Evolutionary conservation across 2,113 vertebrate species (phyloP).

Genomic region (Corydoras maculifer): DNA sequence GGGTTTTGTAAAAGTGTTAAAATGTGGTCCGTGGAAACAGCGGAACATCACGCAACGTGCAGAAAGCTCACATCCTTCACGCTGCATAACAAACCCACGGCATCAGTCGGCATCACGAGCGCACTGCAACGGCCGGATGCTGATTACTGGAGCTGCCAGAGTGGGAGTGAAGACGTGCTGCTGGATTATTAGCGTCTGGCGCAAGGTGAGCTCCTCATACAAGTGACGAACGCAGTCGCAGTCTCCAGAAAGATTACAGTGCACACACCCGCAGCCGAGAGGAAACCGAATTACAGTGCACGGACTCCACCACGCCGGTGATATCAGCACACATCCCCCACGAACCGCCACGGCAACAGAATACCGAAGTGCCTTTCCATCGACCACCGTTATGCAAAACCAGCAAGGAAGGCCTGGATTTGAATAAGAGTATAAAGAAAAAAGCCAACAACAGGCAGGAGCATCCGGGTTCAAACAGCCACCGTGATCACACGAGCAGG

Average conservation of each 20-base stretch:
- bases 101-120: slow-evolving; percentile 23
- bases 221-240: slow-evolving; percentile 13
- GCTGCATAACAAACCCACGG: slow-evolving; percentile 34
- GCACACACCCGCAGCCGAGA: background rate
- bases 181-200: no score
- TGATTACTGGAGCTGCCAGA: background rate
- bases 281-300: slow-evolving; percentile 1
- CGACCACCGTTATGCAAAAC: slow-evolving; percentile 19
- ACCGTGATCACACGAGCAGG: background rate
- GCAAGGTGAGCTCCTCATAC: background rate
- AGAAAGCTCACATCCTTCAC: slow-evolving; percentile 17
- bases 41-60: slow-evolving; percentile 26
- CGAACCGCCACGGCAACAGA: background rate
- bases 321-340: no score
- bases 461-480: background rate
- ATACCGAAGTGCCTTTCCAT: background rate
- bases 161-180: slow-evolving; percentile 9
- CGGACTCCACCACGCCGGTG: background rate
- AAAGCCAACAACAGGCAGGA: no score
- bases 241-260: slow-evolving; percentile 6
- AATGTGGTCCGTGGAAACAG: slow-evolving; percentile 28
- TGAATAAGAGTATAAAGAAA: slow-evolving; percentile 8
- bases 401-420: background rate
- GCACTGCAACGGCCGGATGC: slow-evolving; percentile 4
- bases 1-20: background rate